phyloP scores from a whole-genome alignment of 2,113 vertebrate species.

The Cyanoramphus novaezelandiae region DNA sequence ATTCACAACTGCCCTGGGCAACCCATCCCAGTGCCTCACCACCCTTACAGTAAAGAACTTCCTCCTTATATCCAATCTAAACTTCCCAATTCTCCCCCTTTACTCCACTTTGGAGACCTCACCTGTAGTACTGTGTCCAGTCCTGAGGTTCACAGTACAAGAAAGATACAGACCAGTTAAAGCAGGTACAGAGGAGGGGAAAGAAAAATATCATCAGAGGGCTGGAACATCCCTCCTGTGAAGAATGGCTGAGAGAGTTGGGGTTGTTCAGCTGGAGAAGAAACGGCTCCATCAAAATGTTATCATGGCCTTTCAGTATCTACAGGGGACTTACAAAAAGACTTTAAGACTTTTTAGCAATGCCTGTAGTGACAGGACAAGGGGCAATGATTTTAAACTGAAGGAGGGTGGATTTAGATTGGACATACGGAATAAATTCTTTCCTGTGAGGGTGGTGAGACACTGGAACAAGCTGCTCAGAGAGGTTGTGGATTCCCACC shows the following conservation, averaged over 20 bases:
- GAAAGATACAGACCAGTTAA: background rate
- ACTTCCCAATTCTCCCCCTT: background rate
- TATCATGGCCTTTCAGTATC: background rate
- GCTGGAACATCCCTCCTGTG: background rate
- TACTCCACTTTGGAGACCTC: background rate
- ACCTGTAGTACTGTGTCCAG: background rate
- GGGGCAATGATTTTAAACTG: background rate
- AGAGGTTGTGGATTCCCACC: background rate
- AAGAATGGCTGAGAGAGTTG: background rate
- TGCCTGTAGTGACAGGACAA: background rate
- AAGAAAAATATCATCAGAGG: background rate
- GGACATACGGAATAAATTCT: background rate
- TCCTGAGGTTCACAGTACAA: background rate
- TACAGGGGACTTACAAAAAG: background rate
- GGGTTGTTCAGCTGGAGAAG: background rate
- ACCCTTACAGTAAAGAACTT: too few species aligned
- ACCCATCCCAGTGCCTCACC: too few species aligned
- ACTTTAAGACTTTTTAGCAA: background rate
- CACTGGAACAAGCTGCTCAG: background rate
- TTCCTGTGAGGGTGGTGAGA: background rate
- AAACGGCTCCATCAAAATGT: background rate
- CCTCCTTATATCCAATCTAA: too few species aligned
- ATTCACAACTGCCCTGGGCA: too few species aligned
- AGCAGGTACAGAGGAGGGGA: background rate
- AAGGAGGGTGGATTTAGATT: background rate